A percentile compares a stretch with the other conserved stretches of the same genome.
Evolutionary conservation across 2,888 invertebrate species (phyloP).

Genomic region (Yponomeuta evonymella): DNA sequence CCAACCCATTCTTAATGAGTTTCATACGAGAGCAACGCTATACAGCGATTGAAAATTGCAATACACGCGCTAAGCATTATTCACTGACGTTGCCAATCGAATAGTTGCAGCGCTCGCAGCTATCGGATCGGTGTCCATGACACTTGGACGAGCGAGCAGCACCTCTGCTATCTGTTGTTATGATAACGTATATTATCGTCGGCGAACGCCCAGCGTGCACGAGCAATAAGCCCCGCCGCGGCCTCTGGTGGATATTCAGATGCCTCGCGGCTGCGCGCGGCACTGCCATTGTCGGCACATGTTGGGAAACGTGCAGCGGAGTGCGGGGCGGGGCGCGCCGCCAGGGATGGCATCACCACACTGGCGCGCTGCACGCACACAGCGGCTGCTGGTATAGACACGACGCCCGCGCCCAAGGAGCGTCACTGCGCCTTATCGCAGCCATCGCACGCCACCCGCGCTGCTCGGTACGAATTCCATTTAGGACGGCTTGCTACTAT

Average conservation of each 20-base stretch:
- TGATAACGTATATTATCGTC: conserved; percentile 14
- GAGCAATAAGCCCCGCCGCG: background rate
- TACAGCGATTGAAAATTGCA: background rate
- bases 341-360: conserved; percentile 38
- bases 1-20: background rate
- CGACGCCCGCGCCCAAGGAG: conserved; percentile 56
- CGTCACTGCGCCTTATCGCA: conserved; percentile 72
- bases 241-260: conserved; percentile 30
- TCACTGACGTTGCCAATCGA: background rate
- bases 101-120: background rate
- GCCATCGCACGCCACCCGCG: conserved; percentile 71
- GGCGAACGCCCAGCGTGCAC: conserved; percentile 10
- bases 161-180: conserved; percentile 65
- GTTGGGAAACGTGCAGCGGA: conserved; percentile 67
- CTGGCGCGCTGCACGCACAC: conserved; percentile 55
- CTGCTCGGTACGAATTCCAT: conserved; percentile 23
- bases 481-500: conserved; percentile 25
- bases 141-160: conserved; percentile 69
- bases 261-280: conserved; percentile 41
- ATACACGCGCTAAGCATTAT: background rate
- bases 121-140: conserved; percentile 50
- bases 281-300: conserved; percentile 55
- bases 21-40: background rate
- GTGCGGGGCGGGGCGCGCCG: conserved; percentile 47
- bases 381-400: conserved; percentile 17